Evolutionary conservation across 2,888 invertebrate species (phyloP).

Genomic region (Matsumyia berberina): DNA sequence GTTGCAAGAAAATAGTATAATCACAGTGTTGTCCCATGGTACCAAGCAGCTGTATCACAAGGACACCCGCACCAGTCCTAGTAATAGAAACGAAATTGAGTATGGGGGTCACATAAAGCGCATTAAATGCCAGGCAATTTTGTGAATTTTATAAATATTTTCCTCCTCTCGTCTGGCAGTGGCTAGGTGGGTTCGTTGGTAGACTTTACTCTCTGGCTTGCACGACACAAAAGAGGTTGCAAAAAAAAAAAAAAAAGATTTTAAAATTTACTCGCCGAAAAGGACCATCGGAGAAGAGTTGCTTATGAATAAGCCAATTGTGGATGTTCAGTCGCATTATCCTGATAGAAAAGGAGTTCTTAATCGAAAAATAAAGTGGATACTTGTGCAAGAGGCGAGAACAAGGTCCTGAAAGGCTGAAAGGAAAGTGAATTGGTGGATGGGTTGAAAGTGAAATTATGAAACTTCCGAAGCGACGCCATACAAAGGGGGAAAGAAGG

Average conservation of each 20-base stretch:
- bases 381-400: conserved; percentile 10
- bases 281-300: conserved; percentile 40
- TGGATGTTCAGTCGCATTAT: conserved; percentile 67
- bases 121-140: conserved; percentile 75
- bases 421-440: conserved; percentile 25
- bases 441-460: conserved; percentile 45
- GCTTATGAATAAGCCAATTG: conserved; percentile 76
- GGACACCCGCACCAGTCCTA: conserved; percentile 23
- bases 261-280: conserved; percentile 43
- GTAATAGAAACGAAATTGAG: conserved; percentile 59
- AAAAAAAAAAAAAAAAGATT: conserved; percentile 39
- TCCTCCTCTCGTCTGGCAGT: not conserved
- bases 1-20: conserved; percentile 61
- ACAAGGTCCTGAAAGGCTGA: not conserved
- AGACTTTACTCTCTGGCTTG: conserved; percentile 28
- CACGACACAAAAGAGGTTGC: conserved; percentile 26
- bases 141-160: conserved; percentile 55
- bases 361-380: conserved; percentile 76
- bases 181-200: conserved; percentile 17
- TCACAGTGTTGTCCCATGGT: conserved; percentile 52
- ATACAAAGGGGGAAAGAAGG: no score
- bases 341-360: conserved; percentile 48
- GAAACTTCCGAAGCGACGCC: no score
- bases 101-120: conserved; percentile 67
- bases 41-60: conserved; percentile 34